These are phyloP conservation scores for Petrocephalus zakoni DNA, from an alignment of 2,113 vertebrate species.

Conservation along the genomic window DNA sequence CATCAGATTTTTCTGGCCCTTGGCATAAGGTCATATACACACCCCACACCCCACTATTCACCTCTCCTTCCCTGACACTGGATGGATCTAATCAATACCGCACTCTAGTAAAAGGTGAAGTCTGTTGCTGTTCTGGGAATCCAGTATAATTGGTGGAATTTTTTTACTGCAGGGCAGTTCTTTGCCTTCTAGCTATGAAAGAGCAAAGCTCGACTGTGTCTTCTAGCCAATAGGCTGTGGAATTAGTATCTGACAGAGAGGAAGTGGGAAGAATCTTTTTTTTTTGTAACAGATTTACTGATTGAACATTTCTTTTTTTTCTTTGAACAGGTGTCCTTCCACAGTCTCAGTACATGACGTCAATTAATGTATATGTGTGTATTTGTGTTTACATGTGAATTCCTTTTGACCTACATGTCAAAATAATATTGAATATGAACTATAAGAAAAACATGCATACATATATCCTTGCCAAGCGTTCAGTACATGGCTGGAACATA, in stretches of 20 bases:
- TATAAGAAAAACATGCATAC: background rate
- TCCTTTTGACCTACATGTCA: background rate
- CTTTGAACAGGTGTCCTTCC: background rate
- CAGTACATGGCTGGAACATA: background rate
- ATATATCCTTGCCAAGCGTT: background rate
- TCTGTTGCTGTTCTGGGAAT: constrained; percentile 74
- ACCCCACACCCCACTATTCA: constrained; percentile 76
- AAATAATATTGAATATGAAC: background rate
- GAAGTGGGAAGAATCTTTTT: background rate
- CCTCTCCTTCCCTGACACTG: constrained; percentile 83
- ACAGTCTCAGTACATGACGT: background rate
- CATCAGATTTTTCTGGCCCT: constrained; percentile 63
- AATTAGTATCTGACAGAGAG: constrained; percentile 11
- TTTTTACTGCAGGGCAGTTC: constrained; percentile 68
- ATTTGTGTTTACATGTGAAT: background rate
- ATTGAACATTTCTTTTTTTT: background rate
- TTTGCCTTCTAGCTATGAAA: constrained; percentile 77
- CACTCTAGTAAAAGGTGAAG: constrained; percentile 71
- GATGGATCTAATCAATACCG: constrained; percentile 93
- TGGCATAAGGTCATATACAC: constrained; percentile 67
- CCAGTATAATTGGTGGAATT: constrained; percentile 85
- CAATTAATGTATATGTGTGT: background rate
- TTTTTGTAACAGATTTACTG: background rate
- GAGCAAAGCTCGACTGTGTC: constrained; percentile 24
- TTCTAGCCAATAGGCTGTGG: background rate